Base-by-base conservation (phyloP, 2,888 invertebrate genomes). In the Eledona agricola region DNA sequence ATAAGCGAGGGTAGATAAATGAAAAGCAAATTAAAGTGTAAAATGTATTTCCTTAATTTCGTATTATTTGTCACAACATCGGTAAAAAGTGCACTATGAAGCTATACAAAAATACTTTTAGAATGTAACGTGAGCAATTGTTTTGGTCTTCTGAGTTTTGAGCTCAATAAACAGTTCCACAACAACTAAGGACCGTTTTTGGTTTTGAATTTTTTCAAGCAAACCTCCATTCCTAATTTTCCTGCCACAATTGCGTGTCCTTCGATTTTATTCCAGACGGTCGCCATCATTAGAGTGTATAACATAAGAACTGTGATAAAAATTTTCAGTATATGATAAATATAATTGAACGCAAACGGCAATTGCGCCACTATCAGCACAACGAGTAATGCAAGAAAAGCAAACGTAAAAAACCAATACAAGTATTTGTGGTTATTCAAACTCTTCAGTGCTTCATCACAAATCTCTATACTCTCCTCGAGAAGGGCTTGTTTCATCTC, bases 231-330 rank as follows among this genome's bases (percentile, higher is more conserved):
- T 1, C 84, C 84, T 43, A 82, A 79, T 66, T 86, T 82, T 3
- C 88, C 88, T n/a, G 91, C 87, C 63, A 87, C 80, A 7, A 91
- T 79, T 25, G 88, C 89, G 74, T 93, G 89, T 60, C 80, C 80
- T 73, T 93, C 93, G 58, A 91, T 88, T 59, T 81, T 82, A 72
- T 90, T 89, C 92, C 93, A 93, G 57, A 93, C 70, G 0, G 88
- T 82, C 17, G 86, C 89, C 92, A 91, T 91, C 59, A 90, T 80
- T 9, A 89, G 58, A 56, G 82, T 83, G 69, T 89, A 92, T 38
- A 87, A 80, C 60, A 86, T 79, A 11, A 87, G 65, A 5, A 82
- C 83, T 11, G 85, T 86, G 32, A 89, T 72, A 3, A 87, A 60
- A 31, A 88, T 77, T 69, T 86, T 84, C 0, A 83, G 66, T 47